These are phyloP conservation scores for Caenorhabditis macrosperma DNA, from an alignment of 2,888 invertebrate genomes.

Conservation along the genomic window DNA sequence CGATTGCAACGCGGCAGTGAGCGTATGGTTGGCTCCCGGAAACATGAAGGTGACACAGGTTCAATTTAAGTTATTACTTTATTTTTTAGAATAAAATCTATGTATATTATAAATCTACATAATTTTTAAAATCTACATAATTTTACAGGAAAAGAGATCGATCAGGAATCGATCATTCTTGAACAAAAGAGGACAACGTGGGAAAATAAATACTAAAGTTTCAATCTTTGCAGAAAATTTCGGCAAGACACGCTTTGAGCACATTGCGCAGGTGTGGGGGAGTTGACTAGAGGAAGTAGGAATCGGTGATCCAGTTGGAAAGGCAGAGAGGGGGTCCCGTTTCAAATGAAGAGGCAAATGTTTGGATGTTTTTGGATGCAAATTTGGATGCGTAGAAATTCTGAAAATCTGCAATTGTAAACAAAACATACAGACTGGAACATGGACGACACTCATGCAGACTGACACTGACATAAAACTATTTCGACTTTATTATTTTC, in stretches of 20 bases:
- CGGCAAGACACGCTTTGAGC: background rate
- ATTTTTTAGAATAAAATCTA: too few relatives aligned
- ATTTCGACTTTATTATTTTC: background rate
- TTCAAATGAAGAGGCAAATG: too few relatives aligned
- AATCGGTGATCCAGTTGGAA: background rate
- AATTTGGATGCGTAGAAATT: background rate
- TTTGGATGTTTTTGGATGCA: background rate
- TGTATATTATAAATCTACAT: background rate
- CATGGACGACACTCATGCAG: background rate
- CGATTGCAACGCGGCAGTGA: too few relatives aligned
- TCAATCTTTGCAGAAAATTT: background rate
- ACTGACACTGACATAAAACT: background rate
- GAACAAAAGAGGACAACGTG: background rate
- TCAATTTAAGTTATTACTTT: too few relatives aligned
- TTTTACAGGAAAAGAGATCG: background rate
- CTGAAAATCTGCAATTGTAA: background rate
- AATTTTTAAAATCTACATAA: background rate
- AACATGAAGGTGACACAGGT: too few relatives aligned
- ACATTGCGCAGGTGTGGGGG: constrained; percentile 1
- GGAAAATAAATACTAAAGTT: background rate
- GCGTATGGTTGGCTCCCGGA: too few relatives aligned
- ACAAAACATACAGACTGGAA: too few relatives aligned
- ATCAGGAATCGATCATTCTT: background rate
- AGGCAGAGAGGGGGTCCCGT: background rate
- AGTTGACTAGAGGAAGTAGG: background rate